These are phyloP conservation scores for Plagodis dolabraria DNA, from an alignment of 2,888 invertebrate genomes.

Conservation along the genomic window DNA sequence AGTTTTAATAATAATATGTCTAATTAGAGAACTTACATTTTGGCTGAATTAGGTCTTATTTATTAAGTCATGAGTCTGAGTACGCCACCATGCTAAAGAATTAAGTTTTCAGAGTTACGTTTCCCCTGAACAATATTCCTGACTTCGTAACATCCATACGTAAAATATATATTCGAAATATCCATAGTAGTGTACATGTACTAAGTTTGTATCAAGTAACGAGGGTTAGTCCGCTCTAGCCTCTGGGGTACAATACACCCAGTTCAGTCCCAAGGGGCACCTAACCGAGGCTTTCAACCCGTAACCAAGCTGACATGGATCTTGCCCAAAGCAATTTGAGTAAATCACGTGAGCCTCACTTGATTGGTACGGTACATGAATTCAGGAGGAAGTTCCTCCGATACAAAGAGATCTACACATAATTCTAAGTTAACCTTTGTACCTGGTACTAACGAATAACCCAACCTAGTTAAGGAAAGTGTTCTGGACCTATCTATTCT, in stretches of 20 bases:
- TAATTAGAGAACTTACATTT: no score
- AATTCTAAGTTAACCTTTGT: no score
- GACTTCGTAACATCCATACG: background rate
- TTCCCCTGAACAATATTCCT: background rate
- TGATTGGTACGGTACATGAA: slow-evolving; percentile 10
- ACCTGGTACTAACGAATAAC: no score
- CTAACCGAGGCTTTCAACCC: slow-evolving; percentile 18
- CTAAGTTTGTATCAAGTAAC: slow-evolving; percentile 10
- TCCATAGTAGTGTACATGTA: background rate
- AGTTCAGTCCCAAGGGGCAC: slow-evolving; percentile 1
- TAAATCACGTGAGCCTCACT: slow-evolving; percentile 20
- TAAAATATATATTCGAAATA: no score
- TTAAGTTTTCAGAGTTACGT: background rate
- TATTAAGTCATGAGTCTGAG: no score
- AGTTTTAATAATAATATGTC: no score
- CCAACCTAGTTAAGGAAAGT: no score
- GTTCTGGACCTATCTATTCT: no score
- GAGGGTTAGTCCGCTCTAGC: slow-evolving; percentile 12
- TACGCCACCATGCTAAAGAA: no score
- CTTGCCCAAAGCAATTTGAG: slow-evolving; percentile 20
- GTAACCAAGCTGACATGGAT: slow-evolving; percentile 22
- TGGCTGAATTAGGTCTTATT: no score
- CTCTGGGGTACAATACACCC: slow-evolving; percentile 17
- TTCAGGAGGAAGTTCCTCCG: background rate
- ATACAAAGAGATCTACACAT: no score